Base-by-base conservation (phyloP, 2,797 vertebrate species). In the Gymnopithys bicolor region DNA sequence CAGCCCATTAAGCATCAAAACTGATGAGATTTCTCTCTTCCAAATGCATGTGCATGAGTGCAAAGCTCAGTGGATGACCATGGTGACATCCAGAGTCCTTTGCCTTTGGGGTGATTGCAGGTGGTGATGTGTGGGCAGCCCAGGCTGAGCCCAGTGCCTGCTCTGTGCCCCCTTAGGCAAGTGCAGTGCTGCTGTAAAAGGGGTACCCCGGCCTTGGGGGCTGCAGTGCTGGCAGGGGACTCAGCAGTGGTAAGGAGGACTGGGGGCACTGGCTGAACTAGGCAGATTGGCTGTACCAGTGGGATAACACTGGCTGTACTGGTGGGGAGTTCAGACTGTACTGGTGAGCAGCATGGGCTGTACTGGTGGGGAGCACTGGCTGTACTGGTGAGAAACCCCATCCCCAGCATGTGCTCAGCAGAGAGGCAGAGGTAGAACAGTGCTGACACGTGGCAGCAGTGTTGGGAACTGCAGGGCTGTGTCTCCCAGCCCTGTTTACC, bases 91-190 rank as follows among this genome's bases (percentile, higher is more conserved):
- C 2, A 4, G 46, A 35, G 17, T 68, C 53, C 41, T 59, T 53
- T 16, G 19, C 30, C 17, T 60, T 37, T 60, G 49, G 27, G 30
- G 16, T 22, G 51, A 32, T 22, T 3, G 43, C n/a, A 39, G 19
- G 21, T 48, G 53, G 23, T 21, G 60, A 27, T 2, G 3, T 4
- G 4, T 14, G 35, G 68, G 71, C 58, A 68, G 59, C 55, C 30
- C 0, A 0, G n/a, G 53, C 51, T 80, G 68, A 71, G 37, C 53
- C n/a, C 62, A 24, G 58, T 5, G 7, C 58, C n/a, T 0, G 1
- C 24, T 35, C 51, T 49, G 51, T 53, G 46, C 24, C 53, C 80
- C 6, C 39, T 62, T 32, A 32, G 52, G 52, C 13, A 19, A 18
- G 52, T 53, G 52, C 52, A 2, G 18, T 2, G 8, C 39, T 45